Percentiles rank a stretch among this genome's conserved stretches.
Evolutionary conservation across 2,888 invertebrate genomes (phyloP).

Genomic region (Drosophila prolongata): DNA sequence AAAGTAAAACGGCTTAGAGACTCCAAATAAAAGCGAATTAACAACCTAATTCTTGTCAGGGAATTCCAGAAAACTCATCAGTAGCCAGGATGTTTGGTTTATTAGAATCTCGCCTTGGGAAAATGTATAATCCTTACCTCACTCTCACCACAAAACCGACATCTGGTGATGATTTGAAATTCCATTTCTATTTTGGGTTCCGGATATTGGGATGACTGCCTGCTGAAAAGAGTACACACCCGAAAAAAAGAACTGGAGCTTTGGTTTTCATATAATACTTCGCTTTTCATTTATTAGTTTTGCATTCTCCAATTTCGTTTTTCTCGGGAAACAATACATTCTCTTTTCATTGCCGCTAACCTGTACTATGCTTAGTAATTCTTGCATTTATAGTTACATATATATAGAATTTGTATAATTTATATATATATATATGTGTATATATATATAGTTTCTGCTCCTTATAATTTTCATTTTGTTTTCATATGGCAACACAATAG

Average conservation of each 20-base stretch:
- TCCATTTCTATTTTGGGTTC: conserved; percentile 13
- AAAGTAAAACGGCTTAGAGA: background rate
- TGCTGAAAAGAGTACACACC: background rate
- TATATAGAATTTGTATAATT: conserved; percentile 33
- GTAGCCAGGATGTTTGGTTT: background rate
- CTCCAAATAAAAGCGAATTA: background rate
- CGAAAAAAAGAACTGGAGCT: background rate
- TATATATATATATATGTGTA: conserved; percentile 17
- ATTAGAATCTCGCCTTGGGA: background rate
- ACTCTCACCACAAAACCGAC: background rate
- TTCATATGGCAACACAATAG: conserved; percentile 74
- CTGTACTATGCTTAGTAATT: conserved; percentile 32
- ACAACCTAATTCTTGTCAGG: background rate
- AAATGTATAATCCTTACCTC: conserved; percentile 16
- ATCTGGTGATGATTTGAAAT: conserved; percentile 17
- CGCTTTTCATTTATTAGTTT: conserved; percentile 47
- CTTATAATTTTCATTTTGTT: conserved; percentile 1
- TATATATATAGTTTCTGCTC: conserved; percentile 43
- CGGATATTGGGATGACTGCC: conserved; percentile 23
- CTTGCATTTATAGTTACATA: conserved; percentile 30
- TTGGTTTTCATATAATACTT: conserved; percentile 42
- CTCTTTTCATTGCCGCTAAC: conserved; percentile 18
- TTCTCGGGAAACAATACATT: conserved; percentile 16
- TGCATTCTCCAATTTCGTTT: conserved; percentile 32
- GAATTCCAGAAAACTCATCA: conserved; percentile 6